phyloP scores from a whole-genome alignment of 2,113 vertebrate species.

The Neoarius graeffei region DNA sequence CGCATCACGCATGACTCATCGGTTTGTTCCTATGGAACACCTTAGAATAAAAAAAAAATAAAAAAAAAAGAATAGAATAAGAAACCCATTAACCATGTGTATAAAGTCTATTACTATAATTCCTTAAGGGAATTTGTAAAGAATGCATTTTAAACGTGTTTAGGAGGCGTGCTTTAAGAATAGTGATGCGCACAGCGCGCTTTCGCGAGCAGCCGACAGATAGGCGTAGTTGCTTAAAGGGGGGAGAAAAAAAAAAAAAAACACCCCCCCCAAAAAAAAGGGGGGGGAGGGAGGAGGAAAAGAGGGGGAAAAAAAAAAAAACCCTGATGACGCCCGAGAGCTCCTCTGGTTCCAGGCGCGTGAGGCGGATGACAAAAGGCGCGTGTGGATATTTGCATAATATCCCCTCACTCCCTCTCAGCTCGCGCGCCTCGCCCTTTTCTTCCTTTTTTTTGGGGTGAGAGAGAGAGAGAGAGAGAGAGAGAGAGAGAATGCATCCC shows the following conservation, averaged over 20 bases:
- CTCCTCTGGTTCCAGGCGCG: constrained; percentile 7
- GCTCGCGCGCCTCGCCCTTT: constrained; percentile 73
- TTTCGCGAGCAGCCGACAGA: background rate
- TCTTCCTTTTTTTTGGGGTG: constrained; percentile 1
- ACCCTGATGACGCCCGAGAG: constrained; percentile 19
- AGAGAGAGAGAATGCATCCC: background rate
- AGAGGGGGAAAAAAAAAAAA: background rate
- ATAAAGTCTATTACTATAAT: background rate
- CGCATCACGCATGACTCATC: constrained; percentile 57
- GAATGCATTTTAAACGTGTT: background rate
- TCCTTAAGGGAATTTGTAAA: background rate
- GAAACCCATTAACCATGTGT: background rate
- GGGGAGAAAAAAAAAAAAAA: too few species aligned
- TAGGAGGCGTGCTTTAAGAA: background rate
- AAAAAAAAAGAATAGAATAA: background rate
- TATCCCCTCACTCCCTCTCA: constrained; percentile 13
- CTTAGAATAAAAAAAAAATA: background rate
- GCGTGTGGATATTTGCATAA: constrained; percentile 44
- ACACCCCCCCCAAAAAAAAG: too few species aligned
- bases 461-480: background rate
- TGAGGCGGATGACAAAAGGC: constrained; percentile 56
- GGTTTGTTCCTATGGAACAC: constrained; percentile 46
- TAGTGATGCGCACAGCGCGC: background rate
- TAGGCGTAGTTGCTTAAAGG: background rate
- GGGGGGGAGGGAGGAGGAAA: background rate